Percentiles rank a stretch among this genome's conserved stretches.
Evolutionary conservation across 2,797 vertebrate species (phyloP).

Genomic region (Mus minutoides): DNA sequence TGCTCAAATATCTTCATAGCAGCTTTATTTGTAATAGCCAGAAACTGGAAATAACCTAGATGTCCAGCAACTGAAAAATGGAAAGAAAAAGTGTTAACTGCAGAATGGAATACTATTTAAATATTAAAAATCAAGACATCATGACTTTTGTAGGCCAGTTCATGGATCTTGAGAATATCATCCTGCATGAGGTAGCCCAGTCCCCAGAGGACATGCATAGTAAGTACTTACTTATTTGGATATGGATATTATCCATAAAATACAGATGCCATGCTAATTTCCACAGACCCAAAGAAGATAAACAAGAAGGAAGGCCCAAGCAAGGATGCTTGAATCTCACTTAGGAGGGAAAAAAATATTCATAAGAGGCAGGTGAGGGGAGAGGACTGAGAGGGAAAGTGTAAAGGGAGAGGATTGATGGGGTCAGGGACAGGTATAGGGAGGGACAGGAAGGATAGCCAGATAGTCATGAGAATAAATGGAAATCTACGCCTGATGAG

Average conservation of each 20-base stretch:
- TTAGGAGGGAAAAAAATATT: background rate
- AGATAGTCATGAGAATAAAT: background rate
- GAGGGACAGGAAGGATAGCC: background rate
- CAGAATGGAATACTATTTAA: background rate
- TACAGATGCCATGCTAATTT: background rate
- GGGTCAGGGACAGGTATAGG: background rate
- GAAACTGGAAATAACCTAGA: background rate
- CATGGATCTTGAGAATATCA: background rate
- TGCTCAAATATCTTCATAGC: background rate
- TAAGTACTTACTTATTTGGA: background rate
- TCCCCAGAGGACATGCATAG: background rate
- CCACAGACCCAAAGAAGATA: background rate
- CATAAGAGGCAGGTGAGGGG: background rate
- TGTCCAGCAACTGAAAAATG: background rate
- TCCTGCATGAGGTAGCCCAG: background rate
- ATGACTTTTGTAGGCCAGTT: background rate
- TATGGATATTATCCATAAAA: background rate
- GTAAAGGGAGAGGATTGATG: background rate
- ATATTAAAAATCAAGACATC: background rate
- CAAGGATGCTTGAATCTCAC: background rate
- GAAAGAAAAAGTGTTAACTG: background rate
- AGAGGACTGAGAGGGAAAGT: background rate
- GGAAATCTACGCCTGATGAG: background rate
- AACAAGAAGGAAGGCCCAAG: background rate
- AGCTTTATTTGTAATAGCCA: background rate